Base-by-base conservation (phyloP, 2,888 invertebrate genomes). In the Seira sanloemensis region DNA sequence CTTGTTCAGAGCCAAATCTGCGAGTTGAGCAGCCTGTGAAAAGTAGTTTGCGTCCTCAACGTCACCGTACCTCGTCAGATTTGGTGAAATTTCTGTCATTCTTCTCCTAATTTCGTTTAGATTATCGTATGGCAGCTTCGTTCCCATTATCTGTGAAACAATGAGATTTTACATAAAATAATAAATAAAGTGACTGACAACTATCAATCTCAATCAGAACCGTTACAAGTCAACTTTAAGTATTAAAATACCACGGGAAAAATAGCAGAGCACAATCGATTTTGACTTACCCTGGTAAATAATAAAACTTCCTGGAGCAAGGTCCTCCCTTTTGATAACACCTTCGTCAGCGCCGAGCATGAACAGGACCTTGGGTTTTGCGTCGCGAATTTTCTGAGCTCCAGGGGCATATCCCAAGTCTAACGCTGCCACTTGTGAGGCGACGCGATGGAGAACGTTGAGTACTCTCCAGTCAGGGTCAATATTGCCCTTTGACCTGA, bases 281-380 rank as follows among this genome's bases (percentile, higher is more conserved):
- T n/a, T n/a, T n/a, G n/a, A 24, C 16, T 86, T 91, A 94, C 96
- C 97, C 92, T 96, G 95, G 90, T 99, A 99, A 88, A 99, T 95
- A 84, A 99, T 94, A 87, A 96, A 95, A 86, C 96, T 95, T 90
- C 95, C 96, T 78, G 94, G 93, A 0, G 96, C 96, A 89, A 99
- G 93, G 90, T 96, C 94, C 21, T 94, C 94, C 84, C 95, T 93
- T 0, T 94, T 93, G 86, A 99, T 93, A 12, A 94, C 93, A 1
- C 95, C 94, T 89, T 95, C 95, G 91, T 99, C 99, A n/a, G 99
- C 98, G 1, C 98, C 99, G 85, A 99, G 92, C 85, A 99, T 92
- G 92, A 95, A 97, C 27, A 99, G 93, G 25, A 99, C 94, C 90
- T 95, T 94, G 0, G 97, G 96, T 62, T 90, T 91, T 2, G 92